These are phyloP conservation scores for Hyperoplus immaculatus DNA, from an alignment of 2,797 vertebrate genomes.

Conservation along the genomic window DNA sequence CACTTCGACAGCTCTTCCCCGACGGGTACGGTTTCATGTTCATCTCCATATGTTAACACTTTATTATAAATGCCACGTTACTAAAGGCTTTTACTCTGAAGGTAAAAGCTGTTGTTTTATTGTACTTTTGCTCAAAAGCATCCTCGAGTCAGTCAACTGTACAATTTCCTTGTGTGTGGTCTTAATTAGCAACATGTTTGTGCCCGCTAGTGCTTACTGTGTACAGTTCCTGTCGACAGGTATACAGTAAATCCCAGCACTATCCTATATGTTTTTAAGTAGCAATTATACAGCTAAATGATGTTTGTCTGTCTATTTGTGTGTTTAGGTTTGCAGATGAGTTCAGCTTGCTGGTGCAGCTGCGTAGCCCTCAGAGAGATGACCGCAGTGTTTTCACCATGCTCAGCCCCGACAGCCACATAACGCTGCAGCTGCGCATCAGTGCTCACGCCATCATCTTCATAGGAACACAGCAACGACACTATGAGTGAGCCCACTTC, in stretches of 20 bases:
- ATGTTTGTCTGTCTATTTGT: slow-evolving; percentile 14
- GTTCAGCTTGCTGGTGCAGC: slow-evolving; percentile 89
- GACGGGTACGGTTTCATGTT: slow-evolving; percentile 77
- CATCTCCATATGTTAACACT: background rate
- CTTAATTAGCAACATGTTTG: background rate
- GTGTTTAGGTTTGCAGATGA: slow-evolving; percentile 88
- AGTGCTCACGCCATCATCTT: slow-evolving; percentile 84
- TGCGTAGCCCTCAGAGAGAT: slow-evolving; percentile 84
- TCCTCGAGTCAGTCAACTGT: background rate
- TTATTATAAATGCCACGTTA: background rate
- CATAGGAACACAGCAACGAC: slow-evolving; percentile 86
- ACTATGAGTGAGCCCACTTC: slow-evolving; percentile 90
- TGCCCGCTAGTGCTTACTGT: background rate
- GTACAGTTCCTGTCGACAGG: background rate
- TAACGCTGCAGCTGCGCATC: slow-evolving; percentile 90
- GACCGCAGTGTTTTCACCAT: slow-evolving; percentile 88
- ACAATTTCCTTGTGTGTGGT: background rate
- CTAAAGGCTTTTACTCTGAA: background rate
- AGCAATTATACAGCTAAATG: background rate
- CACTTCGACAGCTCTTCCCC: slow-evolving; percentile 84
- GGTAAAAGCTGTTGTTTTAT: background rate
- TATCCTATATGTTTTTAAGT: background rate
- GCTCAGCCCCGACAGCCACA: slow-evolving; percentile 81
- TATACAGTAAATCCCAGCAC: background rate
- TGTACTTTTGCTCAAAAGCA: background rate